Percentiles rank a stretch among this genome's conserved stretches.
Evolutionary conservation across 2,113 vertebrate genomes (phyloP).

Genomic region (Corapipo altera): DNA sequence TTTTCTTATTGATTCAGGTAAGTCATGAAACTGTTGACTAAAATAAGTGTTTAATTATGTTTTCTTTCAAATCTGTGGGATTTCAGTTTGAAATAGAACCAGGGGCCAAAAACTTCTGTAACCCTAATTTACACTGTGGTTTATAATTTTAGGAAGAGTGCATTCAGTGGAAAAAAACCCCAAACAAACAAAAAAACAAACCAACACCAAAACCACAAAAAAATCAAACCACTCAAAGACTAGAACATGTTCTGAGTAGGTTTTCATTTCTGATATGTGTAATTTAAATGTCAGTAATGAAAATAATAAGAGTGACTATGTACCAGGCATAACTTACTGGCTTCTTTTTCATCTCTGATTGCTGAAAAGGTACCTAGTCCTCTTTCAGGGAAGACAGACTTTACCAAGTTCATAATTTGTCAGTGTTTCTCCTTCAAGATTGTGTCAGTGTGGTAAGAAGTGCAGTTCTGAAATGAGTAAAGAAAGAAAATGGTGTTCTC

Average conservation of each 20-base stretch:
- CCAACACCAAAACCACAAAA: not conserved
- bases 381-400: not conserved
- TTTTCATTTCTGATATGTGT: not conserved
- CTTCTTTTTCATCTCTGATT: not conserved
- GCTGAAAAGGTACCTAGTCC: not conserved
- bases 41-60: not conserved
- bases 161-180: not conserved
- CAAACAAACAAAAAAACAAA: not conserved
- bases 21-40: conserved; percentile 6
- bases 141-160: not conserved
- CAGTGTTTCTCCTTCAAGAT: not conserved
- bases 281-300: not conserved
- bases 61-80: not conserved
- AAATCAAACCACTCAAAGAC: not conserved
- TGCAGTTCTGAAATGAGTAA: not conserved
- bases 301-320: not conserved
- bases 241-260: not conserved
- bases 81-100: not conserved
- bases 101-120: not conserved
- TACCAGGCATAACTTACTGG: not conserved
- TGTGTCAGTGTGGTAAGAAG: not conserved
- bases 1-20: conserved; percentile 88
- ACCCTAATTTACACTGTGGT: not conserved
- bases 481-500: not conserved
- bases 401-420: not conserved